These are phyloP conservation scores for Episyrphus balteatus DNA, from an alignment of 1,140 invertebrate genomes.

Conservation along the genomic window DNA sequence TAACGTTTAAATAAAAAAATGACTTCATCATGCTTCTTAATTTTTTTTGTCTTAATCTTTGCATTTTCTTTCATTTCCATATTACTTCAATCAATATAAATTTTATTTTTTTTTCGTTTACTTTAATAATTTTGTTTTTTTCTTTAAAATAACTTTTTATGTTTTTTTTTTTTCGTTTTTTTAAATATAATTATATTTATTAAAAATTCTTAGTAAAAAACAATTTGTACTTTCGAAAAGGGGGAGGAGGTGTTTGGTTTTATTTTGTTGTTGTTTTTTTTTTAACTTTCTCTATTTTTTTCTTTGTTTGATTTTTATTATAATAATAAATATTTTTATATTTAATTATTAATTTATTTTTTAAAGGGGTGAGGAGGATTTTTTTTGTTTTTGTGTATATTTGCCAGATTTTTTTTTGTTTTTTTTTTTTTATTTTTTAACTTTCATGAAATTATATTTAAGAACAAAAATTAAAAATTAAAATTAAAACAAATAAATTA, in stretches of 20 bases:
- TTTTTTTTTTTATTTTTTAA: too few relatives aligned
- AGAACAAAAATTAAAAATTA: too few relatives aligned
- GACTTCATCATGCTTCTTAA: too few relatives aligned
- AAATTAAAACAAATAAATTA: too few relatives aligned
- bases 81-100: too few relatives aligned
- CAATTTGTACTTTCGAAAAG: conserved; percentile 38
- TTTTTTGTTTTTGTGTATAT: conserved; percentile 25
- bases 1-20: too few relatives aligned
- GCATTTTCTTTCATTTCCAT: too few relatives aligned
- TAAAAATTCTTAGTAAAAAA: conserved; percentile 18
- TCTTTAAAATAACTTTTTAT: neutral
- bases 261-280: conserved; percentile 9
- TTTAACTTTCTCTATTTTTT: conserved; percentile 8
- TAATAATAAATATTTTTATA: conserved; percentile 14
- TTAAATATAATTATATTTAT: conserved; percentile 1
- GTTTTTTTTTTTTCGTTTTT: neutral
- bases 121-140: conserved; percentile 1
- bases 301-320: conserved; percentile 23
- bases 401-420: conserved; percentile 24
- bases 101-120: neutral
- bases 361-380: conserved; percentile 3
- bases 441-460: too few relatives aligned
- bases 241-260: conserved; percentile 32
- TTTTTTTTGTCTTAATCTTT: too few relatives aligned
- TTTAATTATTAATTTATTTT: conserved; percentile 11